Percentiles rank a stretch among this genome's conserved stretches.
Conservation (phyloP, 2,797 vertebrate genomes). For the Sternotherus odoratus region DNA sequence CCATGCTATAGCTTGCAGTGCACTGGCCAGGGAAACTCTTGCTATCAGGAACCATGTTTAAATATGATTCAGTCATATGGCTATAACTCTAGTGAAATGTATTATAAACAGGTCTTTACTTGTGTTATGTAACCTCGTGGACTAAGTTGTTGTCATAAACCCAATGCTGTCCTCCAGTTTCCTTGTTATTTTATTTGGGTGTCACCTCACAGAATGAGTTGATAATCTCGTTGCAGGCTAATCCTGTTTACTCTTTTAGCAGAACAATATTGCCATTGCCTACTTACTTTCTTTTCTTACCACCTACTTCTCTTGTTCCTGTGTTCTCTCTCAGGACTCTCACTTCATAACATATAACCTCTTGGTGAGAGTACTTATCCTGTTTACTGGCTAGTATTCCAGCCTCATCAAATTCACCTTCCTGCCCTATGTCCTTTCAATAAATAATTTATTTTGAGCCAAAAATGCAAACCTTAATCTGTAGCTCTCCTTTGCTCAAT, state of each 20-base stretch:
- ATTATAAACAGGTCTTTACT: neutral
- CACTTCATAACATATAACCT: constrained; percentile 4
- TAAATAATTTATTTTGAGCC: constrained; percentile 69
- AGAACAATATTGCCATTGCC: constrained; percentile 55
- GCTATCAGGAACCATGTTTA: neutral
- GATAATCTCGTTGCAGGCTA: constrained; percentile 79
- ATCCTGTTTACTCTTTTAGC: constrained; percentile 77
- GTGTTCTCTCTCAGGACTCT: constrained; percentile 52
- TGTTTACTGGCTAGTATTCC: constrained; percentile 58
- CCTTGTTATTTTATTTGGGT: constrained; percentile 44
- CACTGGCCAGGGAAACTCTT: neutral
- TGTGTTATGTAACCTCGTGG: neutral
- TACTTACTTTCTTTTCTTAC: constrained; percentile 48
- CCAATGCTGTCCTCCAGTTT: neutral
- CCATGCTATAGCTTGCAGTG: neutral
- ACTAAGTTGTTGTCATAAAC: neutral
- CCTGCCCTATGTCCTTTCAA: constrained; percentile 35
- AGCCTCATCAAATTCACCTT: constrained; percentile 60
- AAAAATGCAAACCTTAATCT: constrained; percentile 57
- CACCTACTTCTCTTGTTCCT: constrained; percentile 43
- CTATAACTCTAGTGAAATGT: neutral
- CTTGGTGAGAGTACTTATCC: constrained; percentile 56
- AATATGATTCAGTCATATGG: neutral
- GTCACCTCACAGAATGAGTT: constrained; percentile 37
- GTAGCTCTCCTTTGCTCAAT: constrained; percentile 21